phyloP scores from a whole-genome alignment of 2,797 vertebrate genomes.

The Nothura maculosa region DNA sequence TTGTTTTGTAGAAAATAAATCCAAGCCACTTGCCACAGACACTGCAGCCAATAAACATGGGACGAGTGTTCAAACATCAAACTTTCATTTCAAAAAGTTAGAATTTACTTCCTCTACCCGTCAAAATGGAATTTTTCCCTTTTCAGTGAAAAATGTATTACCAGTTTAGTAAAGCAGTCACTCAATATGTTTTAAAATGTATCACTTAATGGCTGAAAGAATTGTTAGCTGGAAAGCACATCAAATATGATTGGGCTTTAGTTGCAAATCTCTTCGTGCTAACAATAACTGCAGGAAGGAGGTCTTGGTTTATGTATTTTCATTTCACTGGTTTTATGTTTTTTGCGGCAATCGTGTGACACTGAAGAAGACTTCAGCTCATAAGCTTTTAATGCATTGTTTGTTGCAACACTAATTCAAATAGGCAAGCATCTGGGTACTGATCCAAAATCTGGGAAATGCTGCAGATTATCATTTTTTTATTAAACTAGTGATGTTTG shows the following conservation, averaged over 20 bases:
- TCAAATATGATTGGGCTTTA: conserved; percentile 15
- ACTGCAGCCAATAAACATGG: neutral
- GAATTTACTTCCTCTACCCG: conserved; percentile 40
- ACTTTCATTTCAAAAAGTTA: conserved; percentile 23
- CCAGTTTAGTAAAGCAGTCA: conserved; percentile 53
- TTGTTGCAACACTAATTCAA: conserved; percentile 15
- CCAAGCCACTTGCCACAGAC: neutral
- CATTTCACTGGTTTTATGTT: conserved; percentile 38
- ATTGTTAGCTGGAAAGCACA: conserved; percentile 66
- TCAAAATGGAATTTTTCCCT: conserved; percentile 52
- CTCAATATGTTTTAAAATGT: conserved; percentile 57
- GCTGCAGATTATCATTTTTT: neutral
- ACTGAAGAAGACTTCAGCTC: neutral
- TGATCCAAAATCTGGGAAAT: neutral
- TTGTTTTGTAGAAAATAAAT: neutral
- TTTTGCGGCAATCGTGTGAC: conserved; percentile 49
- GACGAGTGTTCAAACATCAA: conserved; percentile 1
- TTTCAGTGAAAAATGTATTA: conserved; percentile 64
- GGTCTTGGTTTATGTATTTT: conserved; percentile 49
- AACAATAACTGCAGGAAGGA: conserved; percentile 47
- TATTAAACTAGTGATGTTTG: neutral
- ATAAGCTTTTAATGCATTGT: conserved; percentile 31
- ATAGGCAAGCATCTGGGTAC: neutral
- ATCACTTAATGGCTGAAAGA: conserved; percentile 69
- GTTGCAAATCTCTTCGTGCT: conserved; percentile 68